Conservation (phyloP, 2,113 vertebrate species). For the Crotophaga sulcirostris region DNA sequence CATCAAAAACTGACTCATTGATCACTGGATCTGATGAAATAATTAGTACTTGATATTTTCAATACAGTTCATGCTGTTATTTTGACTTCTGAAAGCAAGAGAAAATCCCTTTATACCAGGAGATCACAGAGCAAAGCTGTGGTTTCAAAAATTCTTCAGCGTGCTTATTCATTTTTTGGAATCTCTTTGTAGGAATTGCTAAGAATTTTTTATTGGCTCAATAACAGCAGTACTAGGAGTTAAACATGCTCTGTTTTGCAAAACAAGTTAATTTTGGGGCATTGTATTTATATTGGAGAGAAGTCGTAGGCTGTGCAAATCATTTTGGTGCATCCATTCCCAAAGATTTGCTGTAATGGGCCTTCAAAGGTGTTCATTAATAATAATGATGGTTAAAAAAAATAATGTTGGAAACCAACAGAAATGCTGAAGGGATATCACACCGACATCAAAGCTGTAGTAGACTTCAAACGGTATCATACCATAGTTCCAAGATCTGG, state of each 20-base stretch:
- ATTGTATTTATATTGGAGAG: background rate
- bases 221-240: background rate
- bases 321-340: background rate
- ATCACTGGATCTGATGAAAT: slow-evolving; percentile 60
- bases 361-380: background rate
- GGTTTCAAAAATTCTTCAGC: background rate
- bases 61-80: background rate
- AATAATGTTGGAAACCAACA: background rate
- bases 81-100: slow-evolving; percentile 2
- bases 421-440: background rate
- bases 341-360: background rate
- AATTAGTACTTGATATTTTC: slow-evolving; percentile 61
- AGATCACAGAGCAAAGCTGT: background rate
- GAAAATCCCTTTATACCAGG: background rate
- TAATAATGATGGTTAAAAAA: background rate
- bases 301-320: background rate
- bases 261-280: background rate
- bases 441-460: background rate
- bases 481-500: background rate
- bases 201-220: background rate
- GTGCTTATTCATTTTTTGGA: background rate
- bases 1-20: slow-evolving; percentile 46
- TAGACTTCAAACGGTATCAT: background rate
- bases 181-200: background rate
- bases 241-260: background rate